phyloP scores from a whole-genome alignment of 2,888 invertebrate species.

The Linnaemya vulpina region DNA sequence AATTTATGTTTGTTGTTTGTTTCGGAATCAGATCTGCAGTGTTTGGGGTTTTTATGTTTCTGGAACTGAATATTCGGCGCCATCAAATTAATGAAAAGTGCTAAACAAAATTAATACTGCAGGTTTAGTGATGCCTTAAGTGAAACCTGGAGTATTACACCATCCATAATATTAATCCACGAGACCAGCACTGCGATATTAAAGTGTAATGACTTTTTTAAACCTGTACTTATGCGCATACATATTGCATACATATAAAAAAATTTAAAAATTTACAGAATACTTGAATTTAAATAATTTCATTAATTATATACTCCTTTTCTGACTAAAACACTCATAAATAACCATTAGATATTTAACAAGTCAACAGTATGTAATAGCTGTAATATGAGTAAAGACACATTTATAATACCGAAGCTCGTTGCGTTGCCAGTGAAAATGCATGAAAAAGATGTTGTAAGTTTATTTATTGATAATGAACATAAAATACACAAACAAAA shows the following conservation, averaged over 20 bases:
- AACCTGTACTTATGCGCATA: neutral
- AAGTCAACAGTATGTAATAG: slow-evolving; percentile 49
- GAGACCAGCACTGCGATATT: too few species aligned
- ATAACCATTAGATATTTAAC: slow-evolving; percentile 51
- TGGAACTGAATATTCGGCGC: too few species aligned
- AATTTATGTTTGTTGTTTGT: too few species aligned
- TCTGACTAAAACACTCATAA: slow-evolving; percentile 42
- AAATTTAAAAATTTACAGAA: slow-evolving; percentile 7
- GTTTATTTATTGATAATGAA: slow-evolving; percentile 51
- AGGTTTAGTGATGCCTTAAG: too few species aligned
- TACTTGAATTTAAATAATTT: slow-evolving; percentile 14
- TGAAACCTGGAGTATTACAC: too few species aligned
- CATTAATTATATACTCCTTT: slow-evolving; percentile 6
- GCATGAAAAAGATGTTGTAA: slow-evolving; percentile 49
- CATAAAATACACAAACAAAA: slow-evolving; percentile 3
- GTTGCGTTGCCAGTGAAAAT: slow-evolving; percentile 18
- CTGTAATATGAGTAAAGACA: slow-evolving; percentile 42
- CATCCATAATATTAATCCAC: too few species aligned
- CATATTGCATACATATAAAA: neutral
- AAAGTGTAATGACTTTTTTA: neutral
- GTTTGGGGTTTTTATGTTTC: too few species aligned
- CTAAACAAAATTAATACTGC: too few species aligned
- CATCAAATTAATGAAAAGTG: too few species aligned
- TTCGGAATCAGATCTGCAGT: too few species aligned
- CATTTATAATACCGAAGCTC: slow-evolving; percentile 12